phyloP scores from a whole-genome alignment of 2,113 vertebrate genomes.

The Hippocampus mohnikei region DNA sequence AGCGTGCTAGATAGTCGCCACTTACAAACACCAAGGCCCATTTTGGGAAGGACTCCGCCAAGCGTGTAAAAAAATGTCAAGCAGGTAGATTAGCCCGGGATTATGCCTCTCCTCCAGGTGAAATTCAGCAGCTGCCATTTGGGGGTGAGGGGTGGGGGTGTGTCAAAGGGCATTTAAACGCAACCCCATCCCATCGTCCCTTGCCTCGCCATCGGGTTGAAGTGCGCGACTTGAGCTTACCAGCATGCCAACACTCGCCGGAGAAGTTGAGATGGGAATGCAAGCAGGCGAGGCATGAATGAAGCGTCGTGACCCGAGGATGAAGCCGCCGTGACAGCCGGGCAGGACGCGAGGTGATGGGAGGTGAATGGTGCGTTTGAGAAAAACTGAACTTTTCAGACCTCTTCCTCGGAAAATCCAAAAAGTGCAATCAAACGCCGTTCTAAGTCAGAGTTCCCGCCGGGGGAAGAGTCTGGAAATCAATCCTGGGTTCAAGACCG shows the following conservation, averaged over 20 bases:
- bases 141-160: background rate
- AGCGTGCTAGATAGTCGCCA: slow-evolving; percentile 4
- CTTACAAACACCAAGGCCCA: slow-evolving; percentile 5
- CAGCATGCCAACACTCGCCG: slow-evolving; percentile 27
- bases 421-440: background rate
- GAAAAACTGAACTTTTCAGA: background rate
- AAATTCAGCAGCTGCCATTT: slow-evolving; percentile 51
- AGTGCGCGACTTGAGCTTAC: slow-evolving; percentile 46
- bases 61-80: slow-evolving; percentile 38
- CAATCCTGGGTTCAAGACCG: too few species aligned
- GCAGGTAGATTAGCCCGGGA: slow-evolving; percentile 57
- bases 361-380: background rate
- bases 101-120: slow-evolving; percentile 47
- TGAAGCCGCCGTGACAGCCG: slow-evolving; percentile 53
- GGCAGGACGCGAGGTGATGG: slow-evolving; percentile 1
- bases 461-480: background rate
- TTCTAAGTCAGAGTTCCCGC: background rate
- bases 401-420: background rate
- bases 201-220: slow-evolving; percentile 50
- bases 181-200: slow-evolving; percentile 21
- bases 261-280: slow-evolving; percentile 30
- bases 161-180: background rate
- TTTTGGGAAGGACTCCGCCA: slow-evolving; percentile 45
- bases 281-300: slow-evolving; percentile 40
- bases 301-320: slow-evolving; percentile 38